These are phyloP conservation scores for Danio kyathit DNA, from an alignment of 2,797 vertebrate species.

Conservation along the genomic window DNA sequence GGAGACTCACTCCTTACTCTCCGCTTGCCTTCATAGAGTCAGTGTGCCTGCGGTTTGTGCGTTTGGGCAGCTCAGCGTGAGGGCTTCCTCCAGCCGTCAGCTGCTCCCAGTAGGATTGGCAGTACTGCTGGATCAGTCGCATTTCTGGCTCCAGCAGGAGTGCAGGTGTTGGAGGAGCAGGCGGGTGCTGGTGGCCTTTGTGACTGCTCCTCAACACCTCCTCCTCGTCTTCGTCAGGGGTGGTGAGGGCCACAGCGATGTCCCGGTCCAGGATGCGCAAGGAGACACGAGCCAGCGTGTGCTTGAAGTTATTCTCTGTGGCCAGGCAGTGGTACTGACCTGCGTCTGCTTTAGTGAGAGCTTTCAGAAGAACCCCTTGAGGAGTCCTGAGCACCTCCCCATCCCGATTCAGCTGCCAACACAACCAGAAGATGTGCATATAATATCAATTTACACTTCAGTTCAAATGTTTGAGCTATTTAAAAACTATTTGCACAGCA, in stretches of 20 bases:
- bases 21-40: slow-evolving; percentile 51
- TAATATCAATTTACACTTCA: no score
- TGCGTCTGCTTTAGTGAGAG: slow-evolving; percentile 79
- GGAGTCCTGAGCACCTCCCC: slow-evolving; percentile 79
- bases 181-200: slow-evolving; percentile 38
- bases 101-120: slow-evolving; percentile 84
- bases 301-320: slow-evolving; percentile 86
- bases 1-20: slow-evolving; percentile 47
- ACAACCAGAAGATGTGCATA: neutral
- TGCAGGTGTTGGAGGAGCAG: slow-evolving; percentile 45
- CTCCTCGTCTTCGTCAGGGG: slow-evolving; percentile 73
- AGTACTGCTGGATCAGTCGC: slow-evolving; percentile 84
- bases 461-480: no score
- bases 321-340: slow-evolving; percentile 85
- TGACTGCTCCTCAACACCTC: slow-evolving; percentile 31
- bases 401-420: slow-evolving; percentile 74
- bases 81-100: slow-evolving; percentile 62
- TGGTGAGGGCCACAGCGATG: slow-evolving; percentile 82
- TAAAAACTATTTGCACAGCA: no score
- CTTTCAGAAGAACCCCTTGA: slow-evolving; percentile 82
- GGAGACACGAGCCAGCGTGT: slow-evolving; percentile 80
- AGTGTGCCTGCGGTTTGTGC: slow-evolving; percentile 62
- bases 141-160: slow-evolving; percentile 79
- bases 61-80: slow-evolving; percentile 69
- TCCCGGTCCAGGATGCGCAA: slow-evolving; percentile 82